phyloP scores from a whole-genome alignment of 92 coral and sea anemone genomes.

The Muricea muricata region DNA sequence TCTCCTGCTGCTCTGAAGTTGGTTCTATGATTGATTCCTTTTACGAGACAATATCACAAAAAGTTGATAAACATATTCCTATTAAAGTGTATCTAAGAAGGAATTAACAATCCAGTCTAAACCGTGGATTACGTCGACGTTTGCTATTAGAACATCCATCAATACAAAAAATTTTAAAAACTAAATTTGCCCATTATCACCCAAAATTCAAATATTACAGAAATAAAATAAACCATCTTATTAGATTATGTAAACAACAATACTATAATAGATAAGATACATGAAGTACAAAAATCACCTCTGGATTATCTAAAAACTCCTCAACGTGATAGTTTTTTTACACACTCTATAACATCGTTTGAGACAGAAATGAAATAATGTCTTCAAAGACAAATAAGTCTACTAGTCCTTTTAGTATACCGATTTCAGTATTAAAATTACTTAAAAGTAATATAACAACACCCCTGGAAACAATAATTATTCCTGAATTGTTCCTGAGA shows the following conservation, averaged over 20 bases:
- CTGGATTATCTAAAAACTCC: background rate
- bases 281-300: background rate
- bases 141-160: conserved; percentile 53
- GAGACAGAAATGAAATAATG: background rate
- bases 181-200: conserved; percentile 40
- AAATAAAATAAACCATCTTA: conserved; percentile 50
- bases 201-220: conserved; percentile 48
- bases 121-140: conserved; percentile 62
- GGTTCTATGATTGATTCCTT: conserved; percentile 33
- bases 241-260: background rate
- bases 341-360: background rate
- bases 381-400: background rate
- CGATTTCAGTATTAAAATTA: background rate
- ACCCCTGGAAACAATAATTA: too few relatives aligned
- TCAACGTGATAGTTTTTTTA: background rate
- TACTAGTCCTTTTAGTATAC: background rate
- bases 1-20: conserved; percentile 11
- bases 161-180: conserved; percentile 35
- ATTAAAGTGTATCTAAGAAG: conserved; percentile 41
- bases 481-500: background rate
- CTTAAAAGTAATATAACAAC: too few relatives aligned
- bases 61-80: conserved; percentile 52
- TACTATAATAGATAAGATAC: background rate
- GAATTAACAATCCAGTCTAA: conserved; percentile 52
- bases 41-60: conserved; percentile 12